Base-by-base conservation (phyloP, 1,140 invertebrate species). In the Microplitis mediator region DNA sequence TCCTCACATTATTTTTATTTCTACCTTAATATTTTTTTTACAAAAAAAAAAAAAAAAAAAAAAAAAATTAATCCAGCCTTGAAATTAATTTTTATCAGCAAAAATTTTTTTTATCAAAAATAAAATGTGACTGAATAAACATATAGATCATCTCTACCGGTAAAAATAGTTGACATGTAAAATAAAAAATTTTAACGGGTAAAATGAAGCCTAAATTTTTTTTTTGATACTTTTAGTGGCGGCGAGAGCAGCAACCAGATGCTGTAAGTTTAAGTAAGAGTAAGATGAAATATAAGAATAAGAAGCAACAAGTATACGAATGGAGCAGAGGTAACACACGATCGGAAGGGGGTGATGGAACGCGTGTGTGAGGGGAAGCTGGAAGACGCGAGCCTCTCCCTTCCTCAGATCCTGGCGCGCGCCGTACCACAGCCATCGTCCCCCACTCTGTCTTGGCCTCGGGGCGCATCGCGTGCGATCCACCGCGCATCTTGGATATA, bases 351-450 rank as follows among this genome's bases (percentile, higher is more conserved):
- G 79, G 70, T 69, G 74, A 75, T 76, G 67, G 34, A 64, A 65
- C 62, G 76, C 74, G 71, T 63, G 62, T 60, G 45, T 69, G 77
- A 78, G 76, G 79, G 68, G 81, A 79, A 78, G 75, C 77, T 74
- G 80, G 72, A 80, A 81, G 82, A 83, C 84, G 85, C 83, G 85
- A 85, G 85, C 85, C 83, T 77, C 75, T 78, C 82, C 83, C 84
- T 78, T 79, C 83, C 76, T 68, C 66, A 61, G 74, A 3, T n/a
- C 68, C 80, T 85, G 85, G 85, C 84, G 85, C 83, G 79, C 83
- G 85, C 84, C 85, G 82, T 81, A 65, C 76, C 79, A 82, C 80
- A 79, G 78, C 77, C 78, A 69, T 69, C 60, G 66, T 50, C 61
- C 71, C 50, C 75, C 67, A 73, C 68, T 61, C 70, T 71, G 66